Evolutionary conservation across 1,140 invertebrate species (phyloP).

Genomic region (Orussus abietinus): DNA sequence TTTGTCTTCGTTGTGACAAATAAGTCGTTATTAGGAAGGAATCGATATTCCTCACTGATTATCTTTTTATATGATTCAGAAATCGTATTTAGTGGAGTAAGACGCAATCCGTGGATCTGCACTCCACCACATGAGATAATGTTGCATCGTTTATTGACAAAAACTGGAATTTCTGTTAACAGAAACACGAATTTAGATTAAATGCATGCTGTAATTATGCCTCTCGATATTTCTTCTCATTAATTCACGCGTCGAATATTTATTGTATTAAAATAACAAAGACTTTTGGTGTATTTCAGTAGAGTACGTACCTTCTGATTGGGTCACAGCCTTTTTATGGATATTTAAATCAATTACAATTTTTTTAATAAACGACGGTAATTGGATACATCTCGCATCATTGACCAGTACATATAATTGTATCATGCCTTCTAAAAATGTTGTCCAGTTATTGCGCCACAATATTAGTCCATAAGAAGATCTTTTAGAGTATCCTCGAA

Average conservation of each 20-base stretch:
- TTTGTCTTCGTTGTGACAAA: conserved; percentile 30
- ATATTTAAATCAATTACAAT: conserved; percentile 69
- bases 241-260: too few species aligned
- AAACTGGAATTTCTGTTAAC: conserved; percentile 38
- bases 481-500: conserved; percentile 53
- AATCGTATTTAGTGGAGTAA: conserved; percentile 68
- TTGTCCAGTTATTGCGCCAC: conserved; percentile 80
- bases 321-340: conserved; percentile 49
- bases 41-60: conserved; percentile 66
- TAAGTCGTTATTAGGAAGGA: conserved; percentile 48
- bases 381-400: conserved; percentile 65
- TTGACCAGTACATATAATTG: conserved; percentile 75
- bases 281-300: too few species aligned
- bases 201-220: too few species aligned
- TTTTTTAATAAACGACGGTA: conserved; percentile 76
- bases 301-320: conserved; percentile 8
- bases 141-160: conserved; percentile 47
- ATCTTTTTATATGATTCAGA: conserved; percentile 59
- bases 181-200: too few species aligned
- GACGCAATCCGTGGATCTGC: conserved; percentile 74
- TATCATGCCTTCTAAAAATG: conserved; percentile 85
- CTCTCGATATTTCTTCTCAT: too few species aligned
- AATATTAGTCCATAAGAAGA: conserved; percentile 47
- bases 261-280: too few species aligned
- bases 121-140: conserved; percentile 65